Evolutionary conservation across 37 sponge, comb jelly and placozoan genomes (phyloP), one percentile per base, ranked within the genome.

Genomic region (Eunapius fragilis): DNA sequence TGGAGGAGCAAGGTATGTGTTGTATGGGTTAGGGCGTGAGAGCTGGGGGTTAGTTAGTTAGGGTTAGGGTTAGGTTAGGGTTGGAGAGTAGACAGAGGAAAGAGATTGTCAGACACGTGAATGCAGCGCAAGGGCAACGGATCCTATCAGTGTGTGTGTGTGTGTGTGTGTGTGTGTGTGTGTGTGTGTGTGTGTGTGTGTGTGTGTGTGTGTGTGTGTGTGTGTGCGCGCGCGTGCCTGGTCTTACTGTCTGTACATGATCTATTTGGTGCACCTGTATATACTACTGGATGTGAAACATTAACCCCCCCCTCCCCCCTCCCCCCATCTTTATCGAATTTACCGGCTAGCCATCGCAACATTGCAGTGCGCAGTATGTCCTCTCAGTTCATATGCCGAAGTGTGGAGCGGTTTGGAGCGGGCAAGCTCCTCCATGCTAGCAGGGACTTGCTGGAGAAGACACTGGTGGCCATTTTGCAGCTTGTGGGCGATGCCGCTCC

Each of bases 371-470:
- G 97, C 22, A 90, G 84, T 37, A 76, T 72, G 17, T 77, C 93
- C 3, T 76, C 93, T 19, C 87, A 85, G 88, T 73, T 90, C 48
- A 81, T 97, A 70, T 85, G 78, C 67, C 26, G 31, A 31, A 41
- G 77, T 13, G 76, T 94, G 25, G 93, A 94, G 83, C 26, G 10
- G 25, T 76, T 72, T 31, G 93, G 90, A 19, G 88, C 87, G 0
- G 79, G 73, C n/a, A 81, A 76, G 31, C n/a, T 96, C 32, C 78
- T 93, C 27, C 77, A 68, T 67, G 5, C 85, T 69, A 58, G 87
- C 47, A 86, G 81, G 25, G 97, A 96, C 25, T 69, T 95, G 3
- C 35, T 90, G 80, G 97, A 97, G 77, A 83, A 31, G 72, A 33
- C 84, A 24, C 58, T 97, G 19, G 69, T 77, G 0, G 88, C 93